Percentiles rank a stretch among this genome's conserved stretches.
phyloP scores from a whole-genome alignment of 2,888 invertebrate genomes.

The Cylloceria caligata region DNA sequence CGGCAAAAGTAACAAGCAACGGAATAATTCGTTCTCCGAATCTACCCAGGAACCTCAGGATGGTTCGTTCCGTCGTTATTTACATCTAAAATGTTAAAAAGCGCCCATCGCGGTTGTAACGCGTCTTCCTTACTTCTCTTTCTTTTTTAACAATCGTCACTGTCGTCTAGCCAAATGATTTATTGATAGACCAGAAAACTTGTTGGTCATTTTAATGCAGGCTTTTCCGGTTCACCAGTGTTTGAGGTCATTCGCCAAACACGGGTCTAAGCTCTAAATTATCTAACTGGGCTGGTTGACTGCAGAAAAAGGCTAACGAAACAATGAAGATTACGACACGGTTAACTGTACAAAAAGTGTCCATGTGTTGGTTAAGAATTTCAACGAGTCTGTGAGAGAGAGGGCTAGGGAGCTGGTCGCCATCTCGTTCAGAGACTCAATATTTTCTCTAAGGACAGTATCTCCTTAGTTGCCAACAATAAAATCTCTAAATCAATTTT shows the following conservation, averaged over 20 bases:
- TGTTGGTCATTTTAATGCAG: conserved; percentile 11
- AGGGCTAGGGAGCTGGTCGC: conserved; percentile 68
- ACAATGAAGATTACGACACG: conserved; percentile 30
- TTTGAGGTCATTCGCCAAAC: conserved; percentile 41
- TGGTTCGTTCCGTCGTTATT: conserved; percentile 53
- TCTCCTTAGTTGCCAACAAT: conserved; percentile 40
- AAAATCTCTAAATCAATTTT: conserved; percentile 45
- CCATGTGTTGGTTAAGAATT: conserved; percentile 19
- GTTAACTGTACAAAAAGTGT: conserved; percentile 66
- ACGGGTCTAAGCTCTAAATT: conserved; percentile 44
- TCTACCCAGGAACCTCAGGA: conserved; percentile 2
- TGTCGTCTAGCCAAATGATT: conserved; percentile 1
- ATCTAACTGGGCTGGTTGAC: conserved; percentile 44
- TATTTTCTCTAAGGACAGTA: conserved; percentile 32
- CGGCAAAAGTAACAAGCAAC: conserved; percentile 37
- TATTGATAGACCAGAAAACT: conserved; percentile 1
- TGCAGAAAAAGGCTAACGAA: conserved; percentile 33
- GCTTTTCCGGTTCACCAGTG: neutral
- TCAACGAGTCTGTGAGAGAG: conserved; percentile 70
- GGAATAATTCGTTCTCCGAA: conserved; percentile 26
- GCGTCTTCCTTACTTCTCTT: neutral
- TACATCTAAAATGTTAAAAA: conserved; percentile 46
- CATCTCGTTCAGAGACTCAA: conserved; percentile 70
- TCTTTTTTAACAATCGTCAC: neutral
- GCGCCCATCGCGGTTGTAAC: neutral